A percentile compares a stretch with the other conserved stretches of the same genome.
Evolutionary conservation across 2,797 vertebrate species (phyloP).

Genomic region (Vireo griseus): DNA sequence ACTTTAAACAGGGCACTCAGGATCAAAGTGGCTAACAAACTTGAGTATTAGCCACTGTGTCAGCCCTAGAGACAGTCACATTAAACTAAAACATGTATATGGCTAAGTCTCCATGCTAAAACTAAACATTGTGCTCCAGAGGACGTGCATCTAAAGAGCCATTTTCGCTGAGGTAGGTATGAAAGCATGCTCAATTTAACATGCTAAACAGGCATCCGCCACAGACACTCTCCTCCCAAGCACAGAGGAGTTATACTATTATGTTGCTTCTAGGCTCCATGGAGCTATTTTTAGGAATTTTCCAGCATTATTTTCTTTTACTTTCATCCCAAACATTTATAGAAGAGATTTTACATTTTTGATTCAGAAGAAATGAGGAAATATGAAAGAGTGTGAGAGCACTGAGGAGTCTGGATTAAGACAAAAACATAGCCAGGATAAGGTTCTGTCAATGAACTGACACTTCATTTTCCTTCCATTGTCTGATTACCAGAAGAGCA

Average conservation of each 20-base stretch:
- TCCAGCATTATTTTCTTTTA: neutral
- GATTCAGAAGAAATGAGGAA: conserved; percentile 48
- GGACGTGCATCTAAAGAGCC: neutral
- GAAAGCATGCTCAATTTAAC: conserved; percentile 39
- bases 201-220: neutral
- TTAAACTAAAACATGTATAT: conserved; percentile 52
- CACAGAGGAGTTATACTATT: conserved; percentile 11
- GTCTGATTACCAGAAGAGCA: conserved; percentile 85
- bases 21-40: conserved; percentile 78
- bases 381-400: neutral
- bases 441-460: conserved; percentile 85
- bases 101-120: conserved; percentile 51
- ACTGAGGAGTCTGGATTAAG: conserved; percentile 80
- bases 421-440: conserved; percentile 83
- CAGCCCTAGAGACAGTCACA: conserved; percentile 59
- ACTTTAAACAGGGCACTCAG: conserved; percentile 75
- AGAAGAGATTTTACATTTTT: conserved; percentile 42
- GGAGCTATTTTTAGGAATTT: conserved; percentile 8
- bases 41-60: conserved; percentile 68
- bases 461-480: conserved; percentile 86
- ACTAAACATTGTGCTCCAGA: conserved; percentile 5
- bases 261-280: neutral
- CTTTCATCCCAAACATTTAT: conserved; percentile 33
- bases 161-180: neutral
- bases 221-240: neutral